Evolutionary conservation across 92 coral and sea anemone species (phyloP), one percentile per base, ranked within the genome.

Genomic region (Parazoanthus atlanticus): DNA sequence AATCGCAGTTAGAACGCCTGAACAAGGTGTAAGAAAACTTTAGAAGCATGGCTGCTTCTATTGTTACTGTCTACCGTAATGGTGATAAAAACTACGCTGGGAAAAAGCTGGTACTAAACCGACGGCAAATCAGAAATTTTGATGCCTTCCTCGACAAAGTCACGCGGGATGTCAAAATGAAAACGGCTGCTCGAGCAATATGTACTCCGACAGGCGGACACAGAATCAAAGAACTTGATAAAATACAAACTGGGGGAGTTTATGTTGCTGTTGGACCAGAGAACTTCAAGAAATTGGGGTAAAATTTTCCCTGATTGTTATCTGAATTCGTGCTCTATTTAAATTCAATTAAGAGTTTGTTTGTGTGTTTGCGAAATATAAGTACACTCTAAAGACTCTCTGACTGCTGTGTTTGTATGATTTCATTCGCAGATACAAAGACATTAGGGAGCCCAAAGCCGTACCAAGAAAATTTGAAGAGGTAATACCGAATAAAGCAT

Each of bases 191-290:
- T 41, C 78, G 87, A 5, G 78, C 78, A 43, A 84, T 84, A 69
- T 84, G 87, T 33, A 84, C 87, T 43, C 87, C 87, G 31, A 84
- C 87, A 11, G 43, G 29, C 13, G 87, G 87, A 16, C 87, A 84
- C 64, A 84, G 78, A 84, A 71, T 84, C 69, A 84, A 69, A 72
- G 87, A 84, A 84, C 87, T 84, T 17, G 87, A 84, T 70, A 84
- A 71, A 46, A 84, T 84, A n/a, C 78, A 84, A 70, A 84, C 78
- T 46, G 87, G 87, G 5, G 87, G 87, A 30, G 77, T 36, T 26
- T 84, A 84, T 84, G 87, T 84, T 29, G 87, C 87, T 29, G 78
- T 84, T 67, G 87, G 87, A 23, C 87, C 87, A 5, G 87, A 70
- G 36, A 43, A 70, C 66, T 84, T 84, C 87, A 84, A 84, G 38